Evolutionary conservation across 2,797 vertebrate species (phyloP).

Genomic region (Leuciscus waleckii): DNA sequence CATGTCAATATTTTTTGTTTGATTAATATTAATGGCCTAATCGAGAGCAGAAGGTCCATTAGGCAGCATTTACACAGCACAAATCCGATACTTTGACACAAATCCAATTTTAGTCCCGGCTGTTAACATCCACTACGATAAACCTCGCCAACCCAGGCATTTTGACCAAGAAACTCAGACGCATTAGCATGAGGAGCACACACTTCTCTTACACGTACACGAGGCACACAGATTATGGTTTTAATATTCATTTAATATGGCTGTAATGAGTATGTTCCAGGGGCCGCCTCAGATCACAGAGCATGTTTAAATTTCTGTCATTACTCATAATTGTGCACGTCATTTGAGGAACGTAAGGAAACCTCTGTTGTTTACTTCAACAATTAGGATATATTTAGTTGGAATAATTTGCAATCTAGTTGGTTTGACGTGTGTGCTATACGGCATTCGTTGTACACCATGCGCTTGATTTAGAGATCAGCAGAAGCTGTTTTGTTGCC

Average conservation of each 20-base stretch:
- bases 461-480: background rate
- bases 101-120: background rate
- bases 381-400: background rate
- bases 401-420: background rate
- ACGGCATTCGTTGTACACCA: background rate
- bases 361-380: conserved; percentile 9
- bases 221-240: background rate
- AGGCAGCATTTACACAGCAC: background rate
- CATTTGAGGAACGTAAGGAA: background rate
- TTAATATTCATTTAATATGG: background rate
- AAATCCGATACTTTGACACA: conserved; percentile 21
- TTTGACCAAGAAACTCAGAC: background rate
- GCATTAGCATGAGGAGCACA: conserved; percentile 7
- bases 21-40: conserved; percentile 29
- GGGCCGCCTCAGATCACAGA: background rate
- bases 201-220: background rate
- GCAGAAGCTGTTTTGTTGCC: conserved; percentile 3
- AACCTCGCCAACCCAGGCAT: background rate
- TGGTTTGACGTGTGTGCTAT: background rate
- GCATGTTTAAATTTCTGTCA: background rate
- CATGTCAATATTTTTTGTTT: conserved; percentile 24
- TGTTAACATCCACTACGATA: background rate
- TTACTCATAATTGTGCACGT: conserved; percentile 10
- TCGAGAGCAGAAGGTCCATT: conserved; percentile 14
- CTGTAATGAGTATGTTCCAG: background rate